A percentile compares a stretch with the other conserved stretches of the same genome.
These are phyloP conservation scores for Amblyopsis rosae DNA, from an alignment of 2,113 vertebrate species.

Conservation along the genomic window DNA sequence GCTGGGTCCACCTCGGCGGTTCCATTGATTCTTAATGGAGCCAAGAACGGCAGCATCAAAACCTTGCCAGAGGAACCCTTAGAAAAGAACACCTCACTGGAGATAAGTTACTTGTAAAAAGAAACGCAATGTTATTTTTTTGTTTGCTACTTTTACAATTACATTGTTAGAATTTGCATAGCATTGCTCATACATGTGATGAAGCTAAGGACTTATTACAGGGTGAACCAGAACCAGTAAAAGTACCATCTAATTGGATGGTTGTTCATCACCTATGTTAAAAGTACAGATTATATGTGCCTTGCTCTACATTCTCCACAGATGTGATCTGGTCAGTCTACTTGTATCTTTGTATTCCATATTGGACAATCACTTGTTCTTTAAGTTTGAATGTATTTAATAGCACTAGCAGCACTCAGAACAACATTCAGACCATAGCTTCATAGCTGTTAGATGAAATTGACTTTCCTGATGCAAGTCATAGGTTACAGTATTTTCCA, in stretches of 20 bases:
- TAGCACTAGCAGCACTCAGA: neutral
- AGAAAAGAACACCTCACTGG: slow-evolving; percentile 76
- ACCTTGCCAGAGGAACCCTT: slow-evolving; percentile 69
- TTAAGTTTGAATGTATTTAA: slow-evolving; percentile 7
- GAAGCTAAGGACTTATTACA: too few species aligned
- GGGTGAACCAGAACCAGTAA: too few species aligned
- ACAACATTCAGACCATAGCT: neutral
- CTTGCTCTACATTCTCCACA: too few species aligned
- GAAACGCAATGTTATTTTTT: neutral
- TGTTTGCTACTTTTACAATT: slow-evolving; percentile 20
- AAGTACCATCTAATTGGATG: too few species aligned
- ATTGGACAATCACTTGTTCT: neutral
- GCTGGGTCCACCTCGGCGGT: slow-evolving; percentile 45
- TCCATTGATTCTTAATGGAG: slow-evolving; percentile 59
- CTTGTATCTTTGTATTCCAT: slow-evolving; percentile 18
- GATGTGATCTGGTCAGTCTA: too few species aligned
- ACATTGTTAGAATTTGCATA: slow-evolving; percentile 23
- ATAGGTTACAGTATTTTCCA: neutral
- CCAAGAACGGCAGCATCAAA: slow-evolving; percentile 71
- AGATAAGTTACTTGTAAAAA: slow-evolving; percentile 85
- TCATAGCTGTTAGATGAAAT: neutral
- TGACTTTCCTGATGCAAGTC: neutral
- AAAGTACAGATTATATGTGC: too few species aligned
- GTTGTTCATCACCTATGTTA: too few species aligned
- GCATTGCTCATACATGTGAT: too few species aligned